Base-by-base conservation (phyloP, 2,888 invertebrate species). In the Drosophila mercatorum region DNA sequence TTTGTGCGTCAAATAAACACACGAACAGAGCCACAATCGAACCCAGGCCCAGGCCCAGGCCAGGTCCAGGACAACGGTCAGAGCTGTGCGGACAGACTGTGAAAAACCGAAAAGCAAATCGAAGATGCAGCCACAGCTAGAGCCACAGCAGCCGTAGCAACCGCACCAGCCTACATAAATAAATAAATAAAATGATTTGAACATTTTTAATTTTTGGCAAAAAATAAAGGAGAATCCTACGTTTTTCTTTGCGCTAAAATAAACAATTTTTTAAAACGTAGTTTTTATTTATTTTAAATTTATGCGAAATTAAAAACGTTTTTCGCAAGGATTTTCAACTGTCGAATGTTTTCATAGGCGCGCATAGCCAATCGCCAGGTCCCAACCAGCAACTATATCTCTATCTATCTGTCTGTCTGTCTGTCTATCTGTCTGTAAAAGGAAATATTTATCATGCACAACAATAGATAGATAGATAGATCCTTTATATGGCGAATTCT, bases 181-280 rank as follows among this genome's bases (percentile, higher is more conserved):
- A 89, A 89, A 81, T 86, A 86, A 87, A 87, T 89, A 89, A 89
- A 89, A 88, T 83, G 90, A 84, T 87, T 89, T 87, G 80, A 74
- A 72, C 88, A 88, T 86, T 88, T 86, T 89, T 88, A 85, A 83
- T 89, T 84, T 72, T 72, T 60, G 67, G 66, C 53, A 57, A 76
- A 71, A 75, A 71, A 80, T 64, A 83, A 77, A 60, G 53, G 55
- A 75, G 73, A 78, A 78, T 40, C 26, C 51, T 55, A 68, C 70
- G 70, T 80, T 86, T 82, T 83, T 61, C 88, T 88, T 89, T 87
- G 90, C 86, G 81, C 80, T 90, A 83, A 87, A 90, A 76, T 87
- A 90, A 90, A 90, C 90, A 90, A 72, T 68, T 78, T 69, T 66
- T 58, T 56, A 56, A 61, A 64, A 49, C 38, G 41, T 34, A 31